Conservation (phyloP, 2,888 invertebrate genomes). For the Hyalella azteca region DNA sequence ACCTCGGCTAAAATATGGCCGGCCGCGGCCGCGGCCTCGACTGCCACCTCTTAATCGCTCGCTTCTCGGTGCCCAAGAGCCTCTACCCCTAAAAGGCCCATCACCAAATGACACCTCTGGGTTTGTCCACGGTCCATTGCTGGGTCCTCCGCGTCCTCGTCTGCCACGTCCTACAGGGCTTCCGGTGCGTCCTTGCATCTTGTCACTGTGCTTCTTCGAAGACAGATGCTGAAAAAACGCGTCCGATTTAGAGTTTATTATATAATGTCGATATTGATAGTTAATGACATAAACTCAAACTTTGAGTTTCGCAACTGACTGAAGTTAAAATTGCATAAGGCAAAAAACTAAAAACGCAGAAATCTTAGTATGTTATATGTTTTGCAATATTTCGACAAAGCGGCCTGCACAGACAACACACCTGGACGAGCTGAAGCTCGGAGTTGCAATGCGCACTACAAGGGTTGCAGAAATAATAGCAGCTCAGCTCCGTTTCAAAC, state of each 20-base stretch:
- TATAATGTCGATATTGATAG: too few species aligned
- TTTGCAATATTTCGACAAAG: too few species aligned
- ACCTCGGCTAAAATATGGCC: not conserved
- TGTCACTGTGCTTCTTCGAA: conserved; percentile 48
- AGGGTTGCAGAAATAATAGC: conserved; percentile 62
- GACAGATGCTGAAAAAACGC: conserved; percentile 44
- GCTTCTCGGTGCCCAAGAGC: too few species aligned
- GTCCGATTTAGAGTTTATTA: too few species aligned
- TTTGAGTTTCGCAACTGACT: too few species aligned
- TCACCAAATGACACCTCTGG: not conserved
- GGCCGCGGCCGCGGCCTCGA: not conserved
- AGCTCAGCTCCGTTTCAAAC: conserved; percentile 51
- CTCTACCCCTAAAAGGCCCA: not conserved
- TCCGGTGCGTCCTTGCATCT: conserved; percentile 39
- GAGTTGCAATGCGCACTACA: conserved; percentile 66
- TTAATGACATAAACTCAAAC: too few species aligned
- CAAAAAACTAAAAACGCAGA: too few species aligned
- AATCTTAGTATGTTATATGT: too few species aligned
- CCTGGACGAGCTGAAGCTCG: conserved; percentile 65
- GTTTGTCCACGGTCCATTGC: not conserved
- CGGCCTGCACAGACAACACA: conserved; percentile 46
- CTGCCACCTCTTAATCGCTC: not conserved
- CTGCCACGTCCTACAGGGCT: not conserved
- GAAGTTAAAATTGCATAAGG: too few species aligned
- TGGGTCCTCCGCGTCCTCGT: not conserved